Percentiles rank a stretch among this genome's conserved stretches.
Evolutionary conservation across 1,140 invertebrate species (phyloP).

Genomic region (Bombus haemorrhoidalis): DNA sequence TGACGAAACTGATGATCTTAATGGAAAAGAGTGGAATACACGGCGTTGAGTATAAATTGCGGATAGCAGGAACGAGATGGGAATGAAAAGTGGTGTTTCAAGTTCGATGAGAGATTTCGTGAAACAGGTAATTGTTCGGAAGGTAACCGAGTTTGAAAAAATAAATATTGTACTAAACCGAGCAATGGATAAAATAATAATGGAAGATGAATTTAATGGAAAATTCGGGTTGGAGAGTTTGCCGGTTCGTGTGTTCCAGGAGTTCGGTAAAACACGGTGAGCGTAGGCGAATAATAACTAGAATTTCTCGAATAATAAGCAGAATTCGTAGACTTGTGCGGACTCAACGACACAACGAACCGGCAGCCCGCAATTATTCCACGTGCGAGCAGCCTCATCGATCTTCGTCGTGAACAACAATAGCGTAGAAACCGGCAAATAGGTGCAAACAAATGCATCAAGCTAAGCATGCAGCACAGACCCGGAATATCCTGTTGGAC

Average conservation of each 20-base stretch:
- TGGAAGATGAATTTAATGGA: background rate
- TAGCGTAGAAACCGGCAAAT: conserved; percentile 7
- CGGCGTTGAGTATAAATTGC: background rate
- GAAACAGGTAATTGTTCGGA: background rate
- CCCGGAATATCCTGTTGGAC: no score
- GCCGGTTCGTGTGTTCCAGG: no score
- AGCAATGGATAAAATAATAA: background rate
- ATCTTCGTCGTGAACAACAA: conserved; percentile 18
- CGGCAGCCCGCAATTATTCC: background rate
- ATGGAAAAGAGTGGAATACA: background rate
- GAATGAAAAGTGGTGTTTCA: background rate
- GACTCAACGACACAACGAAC: background rate
- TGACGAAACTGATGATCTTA: background rate
- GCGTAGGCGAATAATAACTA: background rate
- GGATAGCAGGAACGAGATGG: no score
- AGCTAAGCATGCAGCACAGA: background rate
- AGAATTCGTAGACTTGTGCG: background rate
- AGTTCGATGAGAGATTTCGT: background rate
- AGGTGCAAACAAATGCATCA: background rate
- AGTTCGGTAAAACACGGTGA: background rate
- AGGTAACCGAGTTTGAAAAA: background rate
- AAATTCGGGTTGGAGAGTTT: background rate
- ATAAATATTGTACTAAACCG: background rate
- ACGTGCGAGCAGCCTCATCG: conserved; percentile 1
- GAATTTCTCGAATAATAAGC: conserved; percentile 18